Evolutionary conservation across 2,797 vertebrate species (phyloP), one percentile per base, ranked within the genome.

Genomic region (Ambastaia sidthimunki): DNA sequence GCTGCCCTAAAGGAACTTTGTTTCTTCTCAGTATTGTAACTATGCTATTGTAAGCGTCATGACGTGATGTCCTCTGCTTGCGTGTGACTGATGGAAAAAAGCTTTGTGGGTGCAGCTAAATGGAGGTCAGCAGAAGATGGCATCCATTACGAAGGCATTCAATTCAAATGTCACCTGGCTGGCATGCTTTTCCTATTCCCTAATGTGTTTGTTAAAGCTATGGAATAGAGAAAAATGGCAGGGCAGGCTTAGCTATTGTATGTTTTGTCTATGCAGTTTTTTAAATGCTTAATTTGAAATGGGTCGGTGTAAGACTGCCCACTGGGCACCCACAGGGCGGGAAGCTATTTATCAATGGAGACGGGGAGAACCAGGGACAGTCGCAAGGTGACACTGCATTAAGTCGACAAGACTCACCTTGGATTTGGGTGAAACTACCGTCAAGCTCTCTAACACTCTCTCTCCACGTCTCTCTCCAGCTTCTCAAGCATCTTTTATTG

Each of bases 91-190:
- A 89, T 86, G 86, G 85, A 90, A 88, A 25, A 88, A 86, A 81
- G 83, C 87, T 71, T 89, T 87, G 86, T 86, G 88, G 89, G 86
- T 80, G 59, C 21, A 70, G 78, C 91, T 93, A 93, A 93, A 92
- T 91, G 90, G 91, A 92, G 92, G 92, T 93, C 91, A 90, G 85
- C 19, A 80, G 52, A 87, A 91, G 90, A 92, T 89, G 89, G 92
- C 90, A 90, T 92, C 93, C 91, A 92, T 93, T 92, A 92, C 87
- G 81, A 87, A 91, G 88, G 87, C 88, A 91, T 92, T 93, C 90
- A 90, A 92, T 93, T 93, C 91, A 92, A 93, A 93, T 93, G 92
- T 92, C 92, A 93, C 89, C 88, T 82, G 91, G 87, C 89, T 90
- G 89, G 88, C 89, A 90, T 85, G 86, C 87, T 85, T 89, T 88